Conservation (phyloP, 1,140 invertebrate genomes). For the Drosophila simulans region DNA sequence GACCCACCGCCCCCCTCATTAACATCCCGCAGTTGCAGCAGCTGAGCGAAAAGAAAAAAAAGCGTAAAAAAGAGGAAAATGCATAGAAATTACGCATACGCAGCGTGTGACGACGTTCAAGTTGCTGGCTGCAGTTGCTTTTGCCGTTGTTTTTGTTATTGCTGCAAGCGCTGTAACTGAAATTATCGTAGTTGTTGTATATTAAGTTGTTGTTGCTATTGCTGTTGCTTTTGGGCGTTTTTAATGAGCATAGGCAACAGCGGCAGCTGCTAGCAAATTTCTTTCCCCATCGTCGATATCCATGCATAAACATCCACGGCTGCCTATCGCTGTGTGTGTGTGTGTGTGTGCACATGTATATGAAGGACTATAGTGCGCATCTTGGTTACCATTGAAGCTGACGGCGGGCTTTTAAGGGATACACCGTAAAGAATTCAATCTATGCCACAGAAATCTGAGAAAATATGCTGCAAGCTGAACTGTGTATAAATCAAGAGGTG, state of each 20-base stretch:
- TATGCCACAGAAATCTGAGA: background rate
- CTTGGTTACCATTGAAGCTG: slow-evolving; percentile 38
- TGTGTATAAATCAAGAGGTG: background rate
- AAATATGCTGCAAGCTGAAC: too few relatives aligned
- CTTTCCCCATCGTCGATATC: slow-evolving; percentile 58
- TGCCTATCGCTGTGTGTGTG: slow-evolving; percentile 3
- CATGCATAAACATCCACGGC: slow-evolving; percentile 68
- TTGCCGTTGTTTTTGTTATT: slow-evolving; percentile 2
- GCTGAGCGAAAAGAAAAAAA: slow-evolving; percentile 16
- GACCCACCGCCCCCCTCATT: slow-evolving; percentile 17
- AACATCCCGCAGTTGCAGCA: slow-evolving; percentile 23
- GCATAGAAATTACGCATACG: slow-evolving; percentile 76
- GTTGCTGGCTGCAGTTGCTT: slow-evolving; percentile 18
- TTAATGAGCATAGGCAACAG: slow-evolving; percentile 63
- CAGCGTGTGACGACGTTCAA: slow-evolving; percentile 42
- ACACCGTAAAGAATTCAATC: slow-evolving; percentile 4
- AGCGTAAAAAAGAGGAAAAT: slow-evolving; percentile 15
- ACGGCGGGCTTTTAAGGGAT: slow-evolving; percentile 9
- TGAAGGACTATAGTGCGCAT: slow-evolving; percentile 5
- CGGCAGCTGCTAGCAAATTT: slow-evolving; percentile 40
- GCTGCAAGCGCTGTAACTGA: slow-evolving; percentile 28
- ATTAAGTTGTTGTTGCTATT: slow-evolving; percentile 27
- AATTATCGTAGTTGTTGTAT: slow-evolving; percentile 18
- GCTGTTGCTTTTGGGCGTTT: slow-evolving; percentile 51
- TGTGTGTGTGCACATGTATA: background rate